Evolutionary conservation across 2,113 vertebrate species (phyloP).

Genomic region (Otolemur garnettii): DNA sequence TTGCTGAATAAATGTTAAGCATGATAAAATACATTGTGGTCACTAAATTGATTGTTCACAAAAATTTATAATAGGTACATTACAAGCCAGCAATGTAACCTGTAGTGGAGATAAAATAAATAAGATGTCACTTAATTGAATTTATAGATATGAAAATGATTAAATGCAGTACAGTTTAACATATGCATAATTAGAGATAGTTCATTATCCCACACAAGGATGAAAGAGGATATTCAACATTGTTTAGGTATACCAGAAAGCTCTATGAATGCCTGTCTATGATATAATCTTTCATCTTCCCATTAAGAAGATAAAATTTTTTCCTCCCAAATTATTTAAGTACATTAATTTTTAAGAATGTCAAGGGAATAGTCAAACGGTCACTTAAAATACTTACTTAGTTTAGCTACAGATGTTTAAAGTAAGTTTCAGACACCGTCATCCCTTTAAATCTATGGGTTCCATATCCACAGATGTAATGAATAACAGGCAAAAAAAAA

Average conservation of each 20-base stretch:
- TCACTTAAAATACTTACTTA: conserved; percentile 12
- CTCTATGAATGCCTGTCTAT: not conserved
- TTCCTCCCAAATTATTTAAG: not conserved
- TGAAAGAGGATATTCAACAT: not conserved
- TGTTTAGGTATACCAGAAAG: not conserved
- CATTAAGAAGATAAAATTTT: not conserved
- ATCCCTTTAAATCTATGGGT: not conserved
- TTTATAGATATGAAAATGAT: conserved; percentile 27
- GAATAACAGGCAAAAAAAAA: not conserved
- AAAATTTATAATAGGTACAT: not conserved
- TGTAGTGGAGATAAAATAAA: not conserved
- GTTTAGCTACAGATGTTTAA: not conserved
- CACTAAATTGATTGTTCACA: not conserved
- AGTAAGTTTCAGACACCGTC: not conserved
- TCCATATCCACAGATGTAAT: not conserved
- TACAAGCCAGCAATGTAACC: not conserved
- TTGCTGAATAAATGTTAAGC: conserved; percentile 60
- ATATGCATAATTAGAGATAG: not conserved
- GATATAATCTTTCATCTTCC: not conserved
- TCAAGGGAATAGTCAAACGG: not conserved
- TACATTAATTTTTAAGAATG: conserved; percentile 2
- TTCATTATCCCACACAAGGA: not conserved
- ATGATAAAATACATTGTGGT: conserved; percentile 42
- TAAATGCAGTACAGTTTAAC: not conserved
- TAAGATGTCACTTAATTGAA: conserved; percentile 1